Conservation (phyloP, 2,888 invertebrate species). For the Phragmatobia fuliginosa region DNA sequence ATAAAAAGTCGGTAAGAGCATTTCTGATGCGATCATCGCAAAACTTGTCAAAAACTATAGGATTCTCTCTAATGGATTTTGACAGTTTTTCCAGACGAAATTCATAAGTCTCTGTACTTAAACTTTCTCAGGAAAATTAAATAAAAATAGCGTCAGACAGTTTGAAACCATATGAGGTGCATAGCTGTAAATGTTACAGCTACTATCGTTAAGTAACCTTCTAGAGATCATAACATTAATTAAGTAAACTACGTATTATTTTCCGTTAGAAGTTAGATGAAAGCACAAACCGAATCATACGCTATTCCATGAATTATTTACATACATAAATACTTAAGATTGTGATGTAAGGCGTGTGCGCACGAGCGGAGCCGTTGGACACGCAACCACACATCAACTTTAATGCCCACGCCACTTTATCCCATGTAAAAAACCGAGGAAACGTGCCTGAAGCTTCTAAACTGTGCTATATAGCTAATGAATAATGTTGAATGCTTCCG, state of each 20-base stretch:
- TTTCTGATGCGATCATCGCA: neutral
- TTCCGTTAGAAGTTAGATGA: constrained; percentile 68
- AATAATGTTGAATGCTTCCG: constrained; percentile 80
- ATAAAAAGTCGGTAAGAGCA: too few relatives aligned
- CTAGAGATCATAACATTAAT: constrained; percentile 30
- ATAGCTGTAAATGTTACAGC: constrained; percentile 3
- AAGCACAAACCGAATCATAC: constrained; percentile 64
- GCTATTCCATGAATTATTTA: constrained; percentile 58
- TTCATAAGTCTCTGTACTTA: too few relatives aligned
- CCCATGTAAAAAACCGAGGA: constrained; percentile 78
- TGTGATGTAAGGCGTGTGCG: constrained; percentile 72
- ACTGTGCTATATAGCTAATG: constrained; percentile 77
- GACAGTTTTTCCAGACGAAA: neutral
- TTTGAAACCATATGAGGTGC: neutral
- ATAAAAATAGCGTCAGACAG: too few relatives aligned
- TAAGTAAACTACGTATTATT: constrained; percentile 27
- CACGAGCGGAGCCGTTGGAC: constrained; percentile 71
- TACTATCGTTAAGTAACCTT: neutral
- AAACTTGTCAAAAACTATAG: neutral
- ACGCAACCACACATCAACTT: constrained; percentile 62
- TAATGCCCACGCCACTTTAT: constrained; percentile 46
- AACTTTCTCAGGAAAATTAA: too few relatives aligned
- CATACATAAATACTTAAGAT: constrained; percentile 65
- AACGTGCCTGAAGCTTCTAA: constrained; percentile 62
- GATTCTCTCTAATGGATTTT: neutral